phyloP scores from a whole-genome alignment of 30 jellyfish, hydroid and myxozoan species.

The Chrysaora quinquecirrha region DNA sequence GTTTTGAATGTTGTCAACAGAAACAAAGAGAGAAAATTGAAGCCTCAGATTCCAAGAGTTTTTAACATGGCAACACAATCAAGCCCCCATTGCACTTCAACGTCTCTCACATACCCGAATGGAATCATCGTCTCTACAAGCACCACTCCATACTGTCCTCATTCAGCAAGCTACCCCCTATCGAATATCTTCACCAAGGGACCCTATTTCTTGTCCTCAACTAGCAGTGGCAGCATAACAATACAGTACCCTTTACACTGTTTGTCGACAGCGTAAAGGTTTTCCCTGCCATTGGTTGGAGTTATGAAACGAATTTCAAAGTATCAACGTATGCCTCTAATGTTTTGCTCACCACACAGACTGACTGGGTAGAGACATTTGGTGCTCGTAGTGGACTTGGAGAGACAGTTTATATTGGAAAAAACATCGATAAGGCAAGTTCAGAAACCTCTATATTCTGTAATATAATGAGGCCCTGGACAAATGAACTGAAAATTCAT shows the following conservation, averaged over 20 bases:
- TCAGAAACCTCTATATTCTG: background rate
- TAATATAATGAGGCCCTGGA: too few relatives aligned
- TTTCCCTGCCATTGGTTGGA: conserved; percentile 33
- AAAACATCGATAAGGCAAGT: conserved; percentile 50
- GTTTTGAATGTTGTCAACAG: conserved; percentile 48
- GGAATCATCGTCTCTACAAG: conserved; percentile 51
- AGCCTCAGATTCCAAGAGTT: conserved; percentile 43
- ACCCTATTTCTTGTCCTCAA: conserved; percentile 15
- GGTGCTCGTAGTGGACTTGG: conserved; percentile 54
- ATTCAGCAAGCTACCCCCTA: background rate
- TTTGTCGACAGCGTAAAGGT: conserved; percentile 20
- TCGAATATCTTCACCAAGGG: conserved; percentile 46
- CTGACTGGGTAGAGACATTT: conserved; percentile 42
- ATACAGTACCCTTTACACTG: conserved; percentile 30
- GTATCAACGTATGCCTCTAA: conserved; percentile 22
- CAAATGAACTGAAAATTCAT: too few relatives aligned
- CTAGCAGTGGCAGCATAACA: conserved; percentile 36
- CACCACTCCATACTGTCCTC: conserved; percentile 44
- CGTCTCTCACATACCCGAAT: conserved; percentile 23
- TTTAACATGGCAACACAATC: conserved; percentile 5
- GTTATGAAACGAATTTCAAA: conserved; percentile 30
- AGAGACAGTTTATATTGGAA: conserved; percentile 19
- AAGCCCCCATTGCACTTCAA: conserved; percentile 31
- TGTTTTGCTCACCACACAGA: conserved; percentile 2
- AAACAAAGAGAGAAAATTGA: conserved; percentile 27